Conservation (phyloP, 2,888 invertebrate species). For the Argyra leucocephala region DNA sequence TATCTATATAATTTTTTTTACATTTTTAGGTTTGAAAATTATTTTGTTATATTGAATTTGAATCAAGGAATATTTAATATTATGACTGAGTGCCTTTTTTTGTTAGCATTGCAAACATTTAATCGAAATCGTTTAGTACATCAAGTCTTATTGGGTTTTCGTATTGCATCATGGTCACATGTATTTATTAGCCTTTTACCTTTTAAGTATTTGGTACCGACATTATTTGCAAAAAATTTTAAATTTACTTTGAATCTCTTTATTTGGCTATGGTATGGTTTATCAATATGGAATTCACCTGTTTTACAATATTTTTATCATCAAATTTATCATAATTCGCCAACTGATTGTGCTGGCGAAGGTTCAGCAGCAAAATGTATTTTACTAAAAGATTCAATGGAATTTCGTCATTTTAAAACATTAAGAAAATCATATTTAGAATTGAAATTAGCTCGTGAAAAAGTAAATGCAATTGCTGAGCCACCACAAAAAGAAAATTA, state of each 20-base stretch:
- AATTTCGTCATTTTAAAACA: constrained; percentile 39
- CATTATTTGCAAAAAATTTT: constrained; percentile 41
- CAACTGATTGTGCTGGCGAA: constrained; percentile 40
- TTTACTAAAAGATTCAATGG: constrained; percentile 35
- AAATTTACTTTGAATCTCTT: constrained; percentile 37
- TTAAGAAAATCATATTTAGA: constrained; percentile 40
- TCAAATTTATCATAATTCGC: constrained; percentile 41
- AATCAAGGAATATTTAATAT: constrained; percentile 39
- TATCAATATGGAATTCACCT: constrained; percentile 43
- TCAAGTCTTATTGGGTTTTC: constrained; percentile 37
- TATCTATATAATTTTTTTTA: too few species aligned
- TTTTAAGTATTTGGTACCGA: constrained; percentile 42
- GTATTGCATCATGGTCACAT: constrained; percentile 41
- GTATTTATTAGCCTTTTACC: constrained; percentile 40
- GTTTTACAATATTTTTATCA: constrained; percentile 42
- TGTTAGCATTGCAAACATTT: constrained; percentile 37
- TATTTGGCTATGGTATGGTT: constrained; percentile 42
- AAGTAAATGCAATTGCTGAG: constrained; percentile 28
- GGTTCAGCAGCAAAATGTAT: constrained; percentile 43
- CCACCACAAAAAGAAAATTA: constrained; percentile 29
- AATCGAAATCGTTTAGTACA: constrained; percentile 37
- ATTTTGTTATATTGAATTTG: constrained; percentile 41
- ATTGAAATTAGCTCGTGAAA: constrained; percentile 39
- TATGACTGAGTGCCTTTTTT: constrained; percentile 36
- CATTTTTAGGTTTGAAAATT: constrained; percentile 39